A percentile compares a stretch with the other conserved stretches of the same genome.
Conservation (phyloP, 2,113 vertebrate genomes). For the Sminthopsis crassicaudata region DNA sequence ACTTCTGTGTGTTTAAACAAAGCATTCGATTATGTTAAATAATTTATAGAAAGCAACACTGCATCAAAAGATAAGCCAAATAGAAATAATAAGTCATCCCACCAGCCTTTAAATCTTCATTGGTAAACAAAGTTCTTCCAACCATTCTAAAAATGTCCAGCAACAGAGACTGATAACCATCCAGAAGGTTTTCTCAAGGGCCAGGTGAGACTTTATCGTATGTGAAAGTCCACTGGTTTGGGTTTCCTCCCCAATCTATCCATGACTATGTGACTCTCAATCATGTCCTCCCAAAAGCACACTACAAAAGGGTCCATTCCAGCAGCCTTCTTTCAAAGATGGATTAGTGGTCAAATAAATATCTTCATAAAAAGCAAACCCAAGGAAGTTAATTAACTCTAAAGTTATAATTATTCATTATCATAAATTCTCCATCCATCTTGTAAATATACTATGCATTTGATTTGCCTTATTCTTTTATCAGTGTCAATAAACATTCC, state of each 20-base stretch:
- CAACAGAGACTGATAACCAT: not conserved
- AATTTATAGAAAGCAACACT: not conserved
- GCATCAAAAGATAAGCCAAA: not conserved
- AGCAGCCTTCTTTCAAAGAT: not conserved
- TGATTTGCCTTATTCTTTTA: not conserved
- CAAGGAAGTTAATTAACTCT: conserved; percentile 31
- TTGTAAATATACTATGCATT: not conserved
- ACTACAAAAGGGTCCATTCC: not conserved
- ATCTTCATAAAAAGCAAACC: not conserved
- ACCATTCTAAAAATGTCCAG: not conserved
- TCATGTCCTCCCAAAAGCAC: not conserved
- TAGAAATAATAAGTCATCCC: not conserved
- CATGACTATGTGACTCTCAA: not conserved
- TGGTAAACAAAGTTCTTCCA: not conserved
- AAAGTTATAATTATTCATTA: conserved; percentile 47
- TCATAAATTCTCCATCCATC: conserved; percentile 6
- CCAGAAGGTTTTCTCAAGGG: not conserved
- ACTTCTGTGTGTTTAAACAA: not conserved
- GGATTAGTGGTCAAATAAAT: not conserved
- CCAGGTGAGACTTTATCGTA: not conserved
- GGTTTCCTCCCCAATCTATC: not conserved
- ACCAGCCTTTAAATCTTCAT: not conserved
- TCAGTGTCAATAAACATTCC: conserved; percentile 38
- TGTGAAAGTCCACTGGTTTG: not conserved
- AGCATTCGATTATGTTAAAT: not conserved